Evolutionary conservation across 2,888 invertebrate genomes (phyloP).

Genomic region (Pseudanteris insignis): DNA sequence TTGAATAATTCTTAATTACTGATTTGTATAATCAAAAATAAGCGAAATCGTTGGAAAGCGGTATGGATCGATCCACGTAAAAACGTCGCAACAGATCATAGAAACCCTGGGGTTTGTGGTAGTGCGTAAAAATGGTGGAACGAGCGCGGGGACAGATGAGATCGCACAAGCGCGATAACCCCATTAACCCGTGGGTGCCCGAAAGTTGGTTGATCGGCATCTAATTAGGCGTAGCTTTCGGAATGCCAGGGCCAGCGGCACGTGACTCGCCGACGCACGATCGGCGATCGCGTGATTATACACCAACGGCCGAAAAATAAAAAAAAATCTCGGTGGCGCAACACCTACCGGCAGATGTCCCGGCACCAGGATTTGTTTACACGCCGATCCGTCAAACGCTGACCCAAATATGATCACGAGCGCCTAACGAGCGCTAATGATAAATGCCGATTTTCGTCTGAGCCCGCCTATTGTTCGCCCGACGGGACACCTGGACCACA

Average conservation of each 20-base stretch:
- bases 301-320: too few relatives aligned
- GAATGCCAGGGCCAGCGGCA: conserved; percentile 13
- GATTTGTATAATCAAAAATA: too few relatives aligned
- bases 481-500: conserved; percentile 19
- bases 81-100: too few relatives aligned
- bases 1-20: too few relatives aligned
- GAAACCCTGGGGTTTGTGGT: too few relatives aligned
- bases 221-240: conserved; percentile 24
- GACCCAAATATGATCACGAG: conserved; percentile 29
- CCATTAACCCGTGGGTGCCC: conserved; percentile 10
- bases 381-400: conserved; percentile 31
- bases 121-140: too few relatives aligned
- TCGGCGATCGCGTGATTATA: conserved; percentile 22
- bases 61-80: too few relatives aligned
- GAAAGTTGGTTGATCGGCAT: conserved; percentile 21
- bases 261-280: conserved; percentile 18
- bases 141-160: too few relatives aligned
- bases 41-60: too few relatives aligned
- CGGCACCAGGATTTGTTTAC: conserved; percentile 28
- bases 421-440: conserved; percentile 18
- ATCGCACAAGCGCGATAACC: too few relatives aligned
- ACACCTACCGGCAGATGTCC: conserved; percentile 30
- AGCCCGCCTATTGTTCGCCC: conserved; percentile 22
- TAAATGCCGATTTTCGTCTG: conserved; percentile 18
- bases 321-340: conserved; percentile 10